phyloP scores from a whole-genome alignment of 2,113 vertebrate species.

The Calcarius ornatus region DNA sequence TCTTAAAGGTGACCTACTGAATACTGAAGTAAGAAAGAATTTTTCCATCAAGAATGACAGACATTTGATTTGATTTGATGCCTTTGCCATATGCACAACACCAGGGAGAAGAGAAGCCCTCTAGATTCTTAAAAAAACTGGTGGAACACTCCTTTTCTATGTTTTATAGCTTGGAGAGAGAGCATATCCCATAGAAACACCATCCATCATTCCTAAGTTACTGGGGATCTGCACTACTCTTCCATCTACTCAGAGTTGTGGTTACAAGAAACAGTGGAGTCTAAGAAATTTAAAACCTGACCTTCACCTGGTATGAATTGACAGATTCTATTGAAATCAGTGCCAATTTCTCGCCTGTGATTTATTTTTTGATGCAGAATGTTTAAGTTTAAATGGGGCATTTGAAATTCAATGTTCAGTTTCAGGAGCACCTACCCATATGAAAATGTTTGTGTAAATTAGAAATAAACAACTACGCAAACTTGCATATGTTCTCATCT shows the following conservation, averaged over 20 bases:
- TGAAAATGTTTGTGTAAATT: slow-evolving; percentile 25
- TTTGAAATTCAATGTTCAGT: not conserved
- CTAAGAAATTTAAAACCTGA: slow-evolving; percentile 26
- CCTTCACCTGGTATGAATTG: not conserved
- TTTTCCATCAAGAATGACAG: not conserved
- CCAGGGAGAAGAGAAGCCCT: not conserved
- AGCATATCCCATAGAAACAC: not conserved
- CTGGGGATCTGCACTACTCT: not conserved
- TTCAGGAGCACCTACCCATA: not conserved
- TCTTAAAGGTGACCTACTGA: not conserved
- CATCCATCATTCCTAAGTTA: slow-evolving; percentile 1
- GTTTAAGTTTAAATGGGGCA: not conserved
- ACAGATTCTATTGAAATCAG: slow-evolving; percentile 11
- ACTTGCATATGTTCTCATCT: not conserved
- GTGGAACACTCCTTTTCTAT: not conserved
- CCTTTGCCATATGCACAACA: not conserved
- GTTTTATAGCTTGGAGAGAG: not conserved
- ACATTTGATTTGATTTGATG: not conserved
- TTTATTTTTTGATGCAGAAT: not conserved
- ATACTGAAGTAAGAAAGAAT: not conserved
- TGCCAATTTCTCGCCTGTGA: not conserved
- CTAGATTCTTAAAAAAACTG: not conserved
- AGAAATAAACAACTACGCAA: slow-evolving; percentile 17
- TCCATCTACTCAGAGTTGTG: not conserved
- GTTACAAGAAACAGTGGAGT: slow-evolving; percentile 3